Conservation (phyloP, 1,140 invertebrate species). For the Brachionus paranguensis region DNA sequence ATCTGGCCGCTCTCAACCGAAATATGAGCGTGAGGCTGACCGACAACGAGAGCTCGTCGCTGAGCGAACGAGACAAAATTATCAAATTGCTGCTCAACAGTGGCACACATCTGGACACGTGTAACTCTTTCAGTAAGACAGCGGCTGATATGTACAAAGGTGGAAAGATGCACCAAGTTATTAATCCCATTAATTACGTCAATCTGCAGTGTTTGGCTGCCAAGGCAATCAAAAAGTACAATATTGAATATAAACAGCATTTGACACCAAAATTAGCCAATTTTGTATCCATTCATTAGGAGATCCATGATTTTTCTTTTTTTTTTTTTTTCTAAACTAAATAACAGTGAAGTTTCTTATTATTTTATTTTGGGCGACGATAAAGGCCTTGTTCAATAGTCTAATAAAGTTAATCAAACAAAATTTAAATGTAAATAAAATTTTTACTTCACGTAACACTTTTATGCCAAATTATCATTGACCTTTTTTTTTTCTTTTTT, state of each 20-base stretch:
- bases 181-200: slow-evolving; percentile 72
- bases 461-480: not conserved
- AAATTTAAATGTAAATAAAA: not conserved
- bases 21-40: slow-evolving; percentile 59
- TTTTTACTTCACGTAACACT: not conserved
- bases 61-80: slow-evolving; percentile 71
- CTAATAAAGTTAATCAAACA: not conserved
- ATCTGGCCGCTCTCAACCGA: slow-evolving; percentile 63
- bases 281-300: slow-evolving; percentile 44
- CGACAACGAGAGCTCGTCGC: slow-evolving; percentile 43
- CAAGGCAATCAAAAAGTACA: slow-evolving; percentile 64
- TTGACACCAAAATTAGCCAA: slow-evolving; percentile 56
- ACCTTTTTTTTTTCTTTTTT: not conserved
- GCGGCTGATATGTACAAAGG: slow-evolving; percentile 32
- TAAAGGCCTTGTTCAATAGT: not conserved
- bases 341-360: not conserved
- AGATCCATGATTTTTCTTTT: not conserved
- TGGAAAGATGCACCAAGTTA: slow-evolving; percentile 59
- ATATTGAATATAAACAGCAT: slow-evolving; percentile 61
- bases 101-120: not conserved
- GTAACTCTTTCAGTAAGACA: not conserved
- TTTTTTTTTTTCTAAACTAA: not conserved
- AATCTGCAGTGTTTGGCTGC: slow-evolving; percentile 74
- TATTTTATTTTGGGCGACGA: not conserved
- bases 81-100: slow-evolving; percentile 64